These are phyloP conservation scores for Anagrus nilaparvatae DNA, from an alignment of 1,140 invertebrate genomes.

Conservation along the genomic window DNA sequence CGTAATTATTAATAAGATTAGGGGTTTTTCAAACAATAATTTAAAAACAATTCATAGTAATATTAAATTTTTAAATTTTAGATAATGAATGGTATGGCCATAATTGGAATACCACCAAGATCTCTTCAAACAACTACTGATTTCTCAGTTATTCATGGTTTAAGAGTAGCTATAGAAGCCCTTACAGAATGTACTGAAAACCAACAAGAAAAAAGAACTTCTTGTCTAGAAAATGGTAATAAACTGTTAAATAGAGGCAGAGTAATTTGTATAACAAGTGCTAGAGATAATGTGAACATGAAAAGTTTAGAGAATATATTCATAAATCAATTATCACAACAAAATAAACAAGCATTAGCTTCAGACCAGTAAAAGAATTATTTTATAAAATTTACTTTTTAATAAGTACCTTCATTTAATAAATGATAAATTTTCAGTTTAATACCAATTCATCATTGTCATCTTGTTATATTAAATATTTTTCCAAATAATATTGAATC, in stretches of 20 bases:
- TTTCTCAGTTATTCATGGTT: constrained; percentile 69
- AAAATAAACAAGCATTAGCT: constrained; percentile 62
- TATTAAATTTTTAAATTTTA: constrained; percentile 24
- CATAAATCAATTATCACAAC: constrained; percentile 62
- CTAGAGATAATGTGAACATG: constrained; percentile 72
- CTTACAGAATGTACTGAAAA: constrained; percentile 70
- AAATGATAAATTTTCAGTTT: constrained; percentile 41
- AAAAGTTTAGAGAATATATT: constrained; percentile 78
- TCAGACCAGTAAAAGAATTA: constrained; percentile 46
- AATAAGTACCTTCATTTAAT: constrained; percentile 15
- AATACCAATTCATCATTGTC: constrained; percentile 72
- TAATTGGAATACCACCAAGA: constrained; percentile 57
- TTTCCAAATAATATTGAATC: constrained; percentile 67
- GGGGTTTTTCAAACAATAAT: constrained; percentile 6
- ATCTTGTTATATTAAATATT: constrained; percentile 81
- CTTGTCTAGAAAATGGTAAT: constrained; percentile 47
- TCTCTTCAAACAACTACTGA: constrained; percentile 45
- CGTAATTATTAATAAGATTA: constrained; percentile 43
- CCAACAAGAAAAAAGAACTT: constrained; percentile 50
- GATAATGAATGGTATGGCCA: constrained; percentile 62
- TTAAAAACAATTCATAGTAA: constrained; percentile 2
- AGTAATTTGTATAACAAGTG: constrained; percentile 81
- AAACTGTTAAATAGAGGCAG: constrained; percentile 60
- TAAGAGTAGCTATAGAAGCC: constrained; percentile 78
- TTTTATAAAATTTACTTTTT: constrained; percentile 12